A percentile compares a stretch with the other conserved stretches of the same genome.
These are phyloP conservation scores for Clamator glandarius DNA, from an alignment of 2,797 vertebrate species.

Conservation along the genomic window DNA sequence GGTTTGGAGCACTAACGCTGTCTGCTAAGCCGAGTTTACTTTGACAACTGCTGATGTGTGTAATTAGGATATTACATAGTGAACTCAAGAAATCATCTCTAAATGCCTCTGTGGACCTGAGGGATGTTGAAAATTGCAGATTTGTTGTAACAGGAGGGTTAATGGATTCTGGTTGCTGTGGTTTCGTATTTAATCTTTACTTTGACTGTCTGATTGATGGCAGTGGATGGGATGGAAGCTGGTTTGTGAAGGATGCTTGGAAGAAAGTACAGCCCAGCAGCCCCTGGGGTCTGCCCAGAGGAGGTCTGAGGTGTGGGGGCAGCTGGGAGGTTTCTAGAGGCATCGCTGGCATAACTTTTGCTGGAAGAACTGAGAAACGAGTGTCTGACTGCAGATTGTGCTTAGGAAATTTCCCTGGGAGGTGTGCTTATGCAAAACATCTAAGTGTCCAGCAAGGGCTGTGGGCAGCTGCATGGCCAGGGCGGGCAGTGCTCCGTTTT, in stretches of 20 bases:
- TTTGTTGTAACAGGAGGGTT: background rate
- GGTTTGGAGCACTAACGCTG: background rate
- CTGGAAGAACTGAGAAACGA: background rate
- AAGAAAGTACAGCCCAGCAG: background rate
- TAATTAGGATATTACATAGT: background rate
- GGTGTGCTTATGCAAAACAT: background rate
- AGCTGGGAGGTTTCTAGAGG: background rate
- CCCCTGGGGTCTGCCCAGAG: background rate
- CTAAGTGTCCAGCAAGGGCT: background rate
- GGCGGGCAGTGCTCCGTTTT: background rate
- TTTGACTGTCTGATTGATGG: background rate
- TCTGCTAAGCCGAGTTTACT: background rate
- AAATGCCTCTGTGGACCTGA: background rate
- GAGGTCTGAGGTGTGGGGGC: background rate
- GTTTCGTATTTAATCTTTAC: background rate
- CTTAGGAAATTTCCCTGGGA: background rate
- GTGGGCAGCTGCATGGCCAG: background rate
- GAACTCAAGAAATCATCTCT: conserved; percentile 37
- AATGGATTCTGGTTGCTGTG: background rate
- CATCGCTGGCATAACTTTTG: background rate
- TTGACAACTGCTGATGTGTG: background rate
- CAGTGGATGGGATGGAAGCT: background rate
- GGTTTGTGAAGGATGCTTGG: background rate
- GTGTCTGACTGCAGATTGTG: background rate
- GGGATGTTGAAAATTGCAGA: background rate